Base-by-base conservation (phyloP, 92 coral and sea anemone species). In the Phenganax stokvisi region DNA sequence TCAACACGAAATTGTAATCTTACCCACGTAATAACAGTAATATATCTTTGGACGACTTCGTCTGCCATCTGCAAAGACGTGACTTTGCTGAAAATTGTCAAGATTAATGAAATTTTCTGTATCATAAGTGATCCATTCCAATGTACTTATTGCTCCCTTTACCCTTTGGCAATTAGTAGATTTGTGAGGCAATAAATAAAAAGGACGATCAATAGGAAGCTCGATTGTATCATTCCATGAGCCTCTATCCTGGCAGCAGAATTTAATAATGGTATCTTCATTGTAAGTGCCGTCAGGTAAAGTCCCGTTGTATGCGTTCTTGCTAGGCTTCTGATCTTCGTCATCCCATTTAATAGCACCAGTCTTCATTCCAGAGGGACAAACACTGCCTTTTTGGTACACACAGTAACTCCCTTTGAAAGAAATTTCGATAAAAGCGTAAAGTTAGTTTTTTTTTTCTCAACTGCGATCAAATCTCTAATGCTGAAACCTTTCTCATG, bases 261-360 rank as follows among this genome's bases (percentile, higher is more conserved):
- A 75, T 2, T 56, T 7, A 15, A 75, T 56, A 0, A 3, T 16
- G 13, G 80, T 75, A 17, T 75, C 64, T 3, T 10, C n/a, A 15
- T 75, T 17, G 30, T 13, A 75, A 54, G 17, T 31, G 12, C 80
- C 80, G 13, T 56, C 66, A 30, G 80, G 80, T 75, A 75, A 29
- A 3, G 63, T 58, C 29, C 80, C 80, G 31, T 10, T 3, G 8
- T 75, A 15, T 0, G 51, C 28, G 80, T 75, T 75, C 0, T 76
- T 10, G 51, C 27, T 52, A 37, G 47, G 47, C 6, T n/a, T 30
- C 11, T 20, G 0, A 55, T 75, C 80, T 0, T 75, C 80, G 31
- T 75, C 80, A 25, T 75, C 80, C 80, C 80, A 75, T 56, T 75
- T n/a, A 7, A 75, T 54, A 30, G 28, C 55, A 9, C 80, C 80